Evolutionary conservation across 2,797 vertebrate species (phyloP), one percentile per base, ranked within the genome.

Genomic region (Clarias pachynema): DNA sequence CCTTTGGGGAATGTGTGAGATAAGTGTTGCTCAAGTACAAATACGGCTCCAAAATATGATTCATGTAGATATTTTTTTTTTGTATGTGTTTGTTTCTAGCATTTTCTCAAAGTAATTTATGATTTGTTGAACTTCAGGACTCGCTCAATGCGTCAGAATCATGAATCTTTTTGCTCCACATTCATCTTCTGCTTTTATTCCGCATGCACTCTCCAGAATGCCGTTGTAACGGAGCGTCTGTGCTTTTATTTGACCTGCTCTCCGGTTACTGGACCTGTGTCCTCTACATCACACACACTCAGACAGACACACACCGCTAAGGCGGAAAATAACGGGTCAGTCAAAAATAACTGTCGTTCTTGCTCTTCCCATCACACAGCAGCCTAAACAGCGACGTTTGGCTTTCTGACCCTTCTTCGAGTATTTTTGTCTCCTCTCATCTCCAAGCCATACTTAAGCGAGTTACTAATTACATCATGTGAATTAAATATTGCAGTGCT

Each of bases 401-500:
- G 91, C 89, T 93, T 92, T 87, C 88, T 63, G 79, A 82, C 89
- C 90, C 82, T 87, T 88, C 89, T 93, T 89, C 16, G 79, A 87
- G 89, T 94, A 94, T 94, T 95, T 92, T 92, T 89, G 92, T 90
- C 91, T 81, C 81, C 83, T 87, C 89, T 91, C 90, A 91, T 91
- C 89, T 66, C 90, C 86, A 92, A 91, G 88, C 88, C 87, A 89
- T 92, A 91, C 89, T 94, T 93, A 91, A 84, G 88, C 37, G 44
- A 88, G 87, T 90, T 74, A 73, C 88, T 90, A 91, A 87, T 93
- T 93, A 93, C 89, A 89, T 90, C 88, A 91, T 91, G 90, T 83
- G 90, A 93, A 95, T 92, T 87, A 92, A 94, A 94, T 73, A 87
- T 87, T 91, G 81, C 86, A 78, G 29, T 44, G 83, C 89, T 14